phyloP scores from a whole-genome alignment of 2,113 vertebrate species.

The Formicarius rufipectus region DNA sequence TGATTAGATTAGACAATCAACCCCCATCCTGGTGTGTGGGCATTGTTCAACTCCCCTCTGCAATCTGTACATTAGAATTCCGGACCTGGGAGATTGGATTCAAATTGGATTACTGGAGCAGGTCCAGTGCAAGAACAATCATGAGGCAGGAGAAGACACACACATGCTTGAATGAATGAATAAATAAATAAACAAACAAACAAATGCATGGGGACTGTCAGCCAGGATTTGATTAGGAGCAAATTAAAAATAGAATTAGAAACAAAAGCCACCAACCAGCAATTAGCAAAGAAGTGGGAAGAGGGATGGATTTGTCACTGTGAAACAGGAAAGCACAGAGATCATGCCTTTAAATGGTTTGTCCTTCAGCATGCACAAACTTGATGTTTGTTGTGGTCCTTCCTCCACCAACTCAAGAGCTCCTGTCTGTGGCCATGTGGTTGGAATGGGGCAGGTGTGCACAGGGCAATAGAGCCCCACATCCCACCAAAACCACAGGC shows the following conservation, averaged over 20 bases:
- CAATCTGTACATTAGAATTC: constrained; percentile 72
- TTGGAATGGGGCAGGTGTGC: background rate
- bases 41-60: constrained; percentile 45
- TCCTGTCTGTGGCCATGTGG: accelerated
- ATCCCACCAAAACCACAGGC: background rate
- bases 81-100: constrained; percentile 72
- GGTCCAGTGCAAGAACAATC: constrained; percentile 56
- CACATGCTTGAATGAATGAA: background rate
- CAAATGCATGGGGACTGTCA: constrained; percentile 12
- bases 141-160: background rate
- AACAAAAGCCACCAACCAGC: constrained; percentile 61
- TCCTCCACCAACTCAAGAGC: background rate
- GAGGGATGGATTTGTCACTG: constrained; percentile 39
- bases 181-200: constrained; percentile 9
- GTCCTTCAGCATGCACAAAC: background rate
- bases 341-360: background rate
- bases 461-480: accelerated
- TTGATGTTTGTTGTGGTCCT: background rate
- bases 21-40: constrained; percentile 10
- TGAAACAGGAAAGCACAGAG: constrained; percentile 37
- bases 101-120: constrained; percentile 75
- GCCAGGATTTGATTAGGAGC: constrained; percentile 57
- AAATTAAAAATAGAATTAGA: constrained; percentile 72
- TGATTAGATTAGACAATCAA: constrained; percentile 73
- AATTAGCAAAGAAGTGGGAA: constrained; percentile 20